Evolutionary conservation across 1,140 invertebrate genomes (phyloP), one percentile per base, ranked within the genome.

Genomic region (Pseudomyrmex sp.): DNA sequence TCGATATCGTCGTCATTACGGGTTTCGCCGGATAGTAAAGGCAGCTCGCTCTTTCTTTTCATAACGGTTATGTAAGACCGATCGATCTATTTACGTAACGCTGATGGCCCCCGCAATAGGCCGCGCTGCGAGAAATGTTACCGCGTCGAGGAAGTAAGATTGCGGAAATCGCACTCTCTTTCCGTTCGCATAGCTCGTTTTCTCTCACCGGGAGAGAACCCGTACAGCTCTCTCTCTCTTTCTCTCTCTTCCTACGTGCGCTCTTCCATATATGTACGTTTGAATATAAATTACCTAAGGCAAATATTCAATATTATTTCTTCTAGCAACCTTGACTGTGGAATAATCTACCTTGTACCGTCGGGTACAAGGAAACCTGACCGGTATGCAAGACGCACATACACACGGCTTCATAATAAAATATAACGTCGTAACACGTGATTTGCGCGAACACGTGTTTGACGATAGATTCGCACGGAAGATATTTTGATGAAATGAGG

Each of bases 261-360:
- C 8, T 50, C 13, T 12, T 52, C n/a, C 26, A 26, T 26, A 4
- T 35, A 35, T 69, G 44, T 56, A 20, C 52, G 35, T 13, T 58
- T 9, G 15, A 58, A 69, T 79, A 58, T 63, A 35, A 69, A 26
- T 58, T 26, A 66, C 76, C 44, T 12, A 23, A 15, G 44, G 76
- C 66, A 70, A 72, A 44, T 59, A 72, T 18, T 70, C 66, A 46
- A 72, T 80, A 80, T 80, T 80, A 80, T 80, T 80, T 80, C 76
- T 62, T 80, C 54, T 15, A 72, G 15, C 76, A 80, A 80, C 76
- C 76, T 80, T 80, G 76, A 80, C 76, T 80, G 66, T 80, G 76
- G 76, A 35, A 80, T 61, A 56, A 80, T 80, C 76, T 72, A 80
- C 76, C 76, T 80, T 80, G 76, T 48, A 50, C 44, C 44, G 35